phyloP scores from a whole-genome alignment of 2,113 vertebrate genomes.

The Tychaedon coryphoeus region DNA sequence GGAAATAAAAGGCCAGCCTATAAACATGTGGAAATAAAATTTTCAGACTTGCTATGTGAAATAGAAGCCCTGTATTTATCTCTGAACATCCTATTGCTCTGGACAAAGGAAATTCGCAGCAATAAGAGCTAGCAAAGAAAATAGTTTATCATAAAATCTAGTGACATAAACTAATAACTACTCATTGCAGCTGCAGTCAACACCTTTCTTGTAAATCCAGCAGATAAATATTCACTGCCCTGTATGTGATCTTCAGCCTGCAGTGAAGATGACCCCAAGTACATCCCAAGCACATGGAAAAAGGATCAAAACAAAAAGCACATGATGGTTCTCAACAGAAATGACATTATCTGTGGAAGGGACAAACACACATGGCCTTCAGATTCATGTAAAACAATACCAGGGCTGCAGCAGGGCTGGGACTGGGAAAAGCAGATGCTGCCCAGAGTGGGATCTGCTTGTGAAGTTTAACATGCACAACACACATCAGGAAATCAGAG shows the following conservation, averaged over 20 bases:
- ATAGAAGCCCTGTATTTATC: background rate
- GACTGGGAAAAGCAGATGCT: conserved; percentile 51
- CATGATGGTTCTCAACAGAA: background rate
- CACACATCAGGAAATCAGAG: background rate
- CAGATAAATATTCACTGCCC: background rate
- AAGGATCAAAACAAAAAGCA: conserved; percentile 57
- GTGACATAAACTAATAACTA: background rate
- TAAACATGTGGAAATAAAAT: background rate
- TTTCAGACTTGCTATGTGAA: background rate
- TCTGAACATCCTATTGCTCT: background rate
- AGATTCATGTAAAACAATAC: conserved; percentile 46
- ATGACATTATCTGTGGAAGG: background rate
- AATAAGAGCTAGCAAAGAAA: background rate
- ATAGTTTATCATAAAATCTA: background rate
- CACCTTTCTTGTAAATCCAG: conserved; percentile 12
- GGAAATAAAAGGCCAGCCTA: background rate
- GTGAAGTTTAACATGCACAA: background rate
- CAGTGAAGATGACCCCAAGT: conserved; percentile 27
- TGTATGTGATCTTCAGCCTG: conserved; percentile 35
- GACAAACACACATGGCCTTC: conserved; percentile 63
- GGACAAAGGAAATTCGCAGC: background rate
- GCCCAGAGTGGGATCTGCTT: background rate
- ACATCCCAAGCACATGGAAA: conserved; percentile 43
- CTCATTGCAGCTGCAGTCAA: background rate
- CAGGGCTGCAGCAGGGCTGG: conserved; percentile 14